A percentile compares a stretch with the other conserved stretches of the same genome.
phyloP scores from a whole-genome alignment of 1,140 invertebrate species.

The Bombus waltoni region DNA sequence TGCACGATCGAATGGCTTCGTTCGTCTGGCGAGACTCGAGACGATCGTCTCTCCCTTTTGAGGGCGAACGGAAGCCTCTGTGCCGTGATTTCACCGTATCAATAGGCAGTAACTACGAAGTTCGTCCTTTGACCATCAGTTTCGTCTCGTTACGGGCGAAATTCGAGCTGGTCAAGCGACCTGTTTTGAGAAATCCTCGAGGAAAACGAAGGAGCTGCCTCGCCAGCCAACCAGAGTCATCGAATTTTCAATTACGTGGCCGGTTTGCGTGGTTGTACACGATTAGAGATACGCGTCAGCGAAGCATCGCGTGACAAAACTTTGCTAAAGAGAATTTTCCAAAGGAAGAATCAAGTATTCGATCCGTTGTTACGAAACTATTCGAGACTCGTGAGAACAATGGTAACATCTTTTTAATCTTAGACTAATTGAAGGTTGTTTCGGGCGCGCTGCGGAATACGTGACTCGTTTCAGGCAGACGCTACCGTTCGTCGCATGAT shows the following conservation, averaged over 20 bases:
- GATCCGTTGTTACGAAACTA: neutral
- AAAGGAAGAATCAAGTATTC: neutral
- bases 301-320: neutral
- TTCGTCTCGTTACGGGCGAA: neutral
- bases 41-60: conserved; percentile 14
- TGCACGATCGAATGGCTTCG: conserved; percentile 27
- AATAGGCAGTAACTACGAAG: conserved; percentile 39
- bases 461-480: neutral
- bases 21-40: neutral
- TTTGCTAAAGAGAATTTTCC: neutral
- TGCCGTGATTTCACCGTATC: conserved; percentile 24
- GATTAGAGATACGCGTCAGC: neutral
- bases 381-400: neutral
- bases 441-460: neutral
- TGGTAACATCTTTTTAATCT: neutral
- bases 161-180: conserved; percentile 34
- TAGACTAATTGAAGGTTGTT: neutral
- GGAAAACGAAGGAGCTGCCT: neutral
- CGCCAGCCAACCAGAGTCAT: too few species aligned
- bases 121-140: conserved; percentile 26
- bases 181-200: conserved; percentile 21
- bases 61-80: neutral
- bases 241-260: neutral
- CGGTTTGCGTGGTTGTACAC: neutral
- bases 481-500: neutral